Base-by-base conservation (phyloP, 2,888 invertebrate genomes). In the Orthonychiurus folsomi region DNA sequence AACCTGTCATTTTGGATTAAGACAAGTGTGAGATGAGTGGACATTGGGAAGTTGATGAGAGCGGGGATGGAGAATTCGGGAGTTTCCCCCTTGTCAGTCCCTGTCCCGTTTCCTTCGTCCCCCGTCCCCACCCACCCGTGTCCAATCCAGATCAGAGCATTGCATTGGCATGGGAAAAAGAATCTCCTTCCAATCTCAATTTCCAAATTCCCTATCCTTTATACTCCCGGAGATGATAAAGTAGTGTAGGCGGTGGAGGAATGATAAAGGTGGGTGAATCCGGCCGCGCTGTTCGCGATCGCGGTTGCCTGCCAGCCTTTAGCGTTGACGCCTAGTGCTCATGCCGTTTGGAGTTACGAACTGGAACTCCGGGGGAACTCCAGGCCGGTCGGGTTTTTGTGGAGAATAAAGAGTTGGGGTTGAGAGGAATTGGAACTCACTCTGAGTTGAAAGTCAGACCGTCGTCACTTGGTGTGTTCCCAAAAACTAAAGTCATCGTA, bases 11-110 rank as follows among this genome's bases (percentile, higher is more conserved):
- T 37, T 37, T 37, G 37, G 37, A 37, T 37, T 37, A 37, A 37
- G 37, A 37, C 37, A 37, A 37, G 37, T 37, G 37, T 37, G 37
- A 37, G 37, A 37, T 37, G 37, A 37, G 37, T 37, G 37, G 37
- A 37, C 37, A 37, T 5, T 5, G 15, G 37, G 15, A 37, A 37
- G 37, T 37, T 37, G 37, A 37, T 37, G 37, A 37, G 37, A 37
- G 15, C 15, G 37, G 37, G 37, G 9, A 37, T 9, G 37, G 37
- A 5, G 9, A 37, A 37, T n/a, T n/a, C n/a, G n/a, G n/a, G n/a
- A n/a, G n/a, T n/a, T n/a, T n/a, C n/a, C n/a, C n/a, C n/a, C n/a
- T n/a, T n/a, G n/a, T n/a, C n/a, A n/a, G n/a, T n/a, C n/a, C n/a
- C n/a, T n/a, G n/a, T n/a, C n/a, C n/a, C n/a, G n/a, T n/a, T n/a